Conservation (phyloP, 2,113 vertebrate genomes). For the Lagopus muta region DNA sequence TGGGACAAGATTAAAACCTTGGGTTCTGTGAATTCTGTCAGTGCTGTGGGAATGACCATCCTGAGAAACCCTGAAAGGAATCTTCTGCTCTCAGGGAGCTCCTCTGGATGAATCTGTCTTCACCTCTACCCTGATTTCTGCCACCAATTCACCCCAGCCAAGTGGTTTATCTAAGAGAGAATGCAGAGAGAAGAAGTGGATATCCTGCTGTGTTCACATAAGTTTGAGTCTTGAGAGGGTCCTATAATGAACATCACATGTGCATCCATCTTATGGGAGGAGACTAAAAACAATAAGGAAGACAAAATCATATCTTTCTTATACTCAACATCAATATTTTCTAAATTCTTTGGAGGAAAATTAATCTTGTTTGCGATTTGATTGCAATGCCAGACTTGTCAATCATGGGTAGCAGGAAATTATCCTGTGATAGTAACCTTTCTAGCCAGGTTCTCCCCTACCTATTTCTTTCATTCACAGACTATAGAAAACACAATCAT, state of each 20-base stretch:
- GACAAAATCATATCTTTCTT: background rate
- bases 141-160: background rate
- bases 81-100: background rate
- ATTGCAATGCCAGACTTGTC: background rate
- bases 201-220: fast-evolving
- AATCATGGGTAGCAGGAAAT: background rate
- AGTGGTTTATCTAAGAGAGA: background rate
- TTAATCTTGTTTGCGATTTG: background rate
- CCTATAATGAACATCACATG: background rate
- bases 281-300: background rate
- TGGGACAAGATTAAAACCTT: background rate
- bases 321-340: background rate
- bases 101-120: background rate
- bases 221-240: background rate
- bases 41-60: background rate
- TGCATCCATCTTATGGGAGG: background rate
- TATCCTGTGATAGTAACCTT: background rate
- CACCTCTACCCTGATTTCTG: background rate
- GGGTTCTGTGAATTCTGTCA: background rate
- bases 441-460: background rate
- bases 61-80: background rate
- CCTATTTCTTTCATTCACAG: background rate
- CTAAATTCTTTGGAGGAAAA: background rate
- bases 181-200: background rate
- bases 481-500: background rate